Conservation (phyloP, 2,113 vertebrate genomes). For the Fulmarus glacialis region DNA sequence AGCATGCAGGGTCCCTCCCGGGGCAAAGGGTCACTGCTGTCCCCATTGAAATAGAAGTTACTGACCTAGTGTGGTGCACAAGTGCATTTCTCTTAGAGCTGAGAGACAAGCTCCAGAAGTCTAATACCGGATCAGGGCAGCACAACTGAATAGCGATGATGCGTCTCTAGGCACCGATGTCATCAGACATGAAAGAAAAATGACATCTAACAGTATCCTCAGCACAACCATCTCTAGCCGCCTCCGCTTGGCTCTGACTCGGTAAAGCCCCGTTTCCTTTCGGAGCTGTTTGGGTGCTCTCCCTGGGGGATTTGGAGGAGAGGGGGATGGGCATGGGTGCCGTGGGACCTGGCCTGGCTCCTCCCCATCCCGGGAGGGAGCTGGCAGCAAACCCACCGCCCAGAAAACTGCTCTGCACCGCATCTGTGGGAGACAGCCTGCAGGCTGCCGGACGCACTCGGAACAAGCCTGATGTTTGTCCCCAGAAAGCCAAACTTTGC, state of each 20-base stretch:
- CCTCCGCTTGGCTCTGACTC: background rate
- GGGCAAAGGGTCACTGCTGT: background rate
- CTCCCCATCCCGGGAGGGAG: background rate
- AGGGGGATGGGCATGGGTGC: accelerated
- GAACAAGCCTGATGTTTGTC: background rate
- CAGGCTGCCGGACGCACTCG: accelerated
- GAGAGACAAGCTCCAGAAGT: background rate
- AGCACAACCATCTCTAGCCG: background rate
- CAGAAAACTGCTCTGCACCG: background rate
- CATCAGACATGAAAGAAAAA: background rate
- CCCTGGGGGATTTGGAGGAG: background rate
- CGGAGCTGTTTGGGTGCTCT: accelerated
- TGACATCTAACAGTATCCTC: background rate
- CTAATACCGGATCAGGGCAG: background rate
- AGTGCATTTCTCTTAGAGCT: background rate
- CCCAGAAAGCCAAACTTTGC: background rate
- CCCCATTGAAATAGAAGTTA: background rate
- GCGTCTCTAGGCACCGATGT: background rate
- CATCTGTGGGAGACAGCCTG: background rate
- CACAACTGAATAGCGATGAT: background rate
- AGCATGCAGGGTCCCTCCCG: background rate
- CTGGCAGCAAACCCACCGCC: too few relatives aligned
- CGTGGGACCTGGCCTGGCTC: background rate
- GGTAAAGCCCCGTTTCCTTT: accelerated
- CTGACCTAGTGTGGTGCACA: background rate